phyloP scores from a whole-genome alignment of 2,888 invertebrate genomes.

The Escarpia spicata region DNA sequence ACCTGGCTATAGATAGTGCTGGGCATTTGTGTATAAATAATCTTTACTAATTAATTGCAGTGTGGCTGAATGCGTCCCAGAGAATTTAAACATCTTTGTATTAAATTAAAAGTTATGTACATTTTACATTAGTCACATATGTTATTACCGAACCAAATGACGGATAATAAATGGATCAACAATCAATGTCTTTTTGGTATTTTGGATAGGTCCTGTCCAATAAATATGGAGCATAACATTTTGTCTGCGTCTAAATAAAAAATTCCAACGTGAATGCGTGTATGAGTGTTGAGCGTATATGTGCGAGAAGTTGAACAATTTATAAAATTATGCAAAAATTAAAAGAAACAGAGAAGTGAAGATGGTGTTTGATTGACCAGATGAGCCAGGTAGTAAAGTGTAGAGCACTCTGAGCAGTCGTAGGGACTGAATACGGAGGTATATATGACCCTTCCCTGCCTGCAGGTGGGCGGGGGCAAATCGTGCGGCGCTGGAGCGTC shows the following conservation, averaged over 20 bases:
- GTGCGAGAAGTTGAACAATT: constrained; percentile 71
- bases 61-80: too few species aligned
- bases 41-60: too few species aligned
- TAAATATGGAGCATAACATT: not conserved
- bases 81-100: too few species aligned
- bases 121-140: too few species aligned
- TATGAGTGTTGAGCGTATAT: constrained; percentile 77
- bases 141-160: not conserved
- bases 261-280: constrained; percentile 72
- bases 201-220: not conserved
- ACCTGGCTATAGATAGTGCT: too few species aligned
- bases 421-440: not conserved
- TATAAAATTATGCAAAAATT: constrained; percentile 87
- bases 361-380: too few species aligned
- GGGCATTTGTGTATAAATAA: too few species aligned
- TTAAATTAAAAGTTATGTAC: too few species aligned
- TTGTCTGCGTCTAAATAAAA: not conserved
- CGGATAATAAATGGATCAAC: not conserved
- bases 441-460: constrained; percentile 17
- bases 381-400: too few species aligned
- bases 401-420: too few species aligned
- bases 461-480: constrained; percentile 81
- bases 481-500: constrained; percentile 76
- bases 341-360: constrained; percentile 70
- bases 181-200: not conserved